Evolutionary conservation across 2,888 invertebrate genomes (phyloP).

Genomic region (Torymus aiolomorphi): DNA sequence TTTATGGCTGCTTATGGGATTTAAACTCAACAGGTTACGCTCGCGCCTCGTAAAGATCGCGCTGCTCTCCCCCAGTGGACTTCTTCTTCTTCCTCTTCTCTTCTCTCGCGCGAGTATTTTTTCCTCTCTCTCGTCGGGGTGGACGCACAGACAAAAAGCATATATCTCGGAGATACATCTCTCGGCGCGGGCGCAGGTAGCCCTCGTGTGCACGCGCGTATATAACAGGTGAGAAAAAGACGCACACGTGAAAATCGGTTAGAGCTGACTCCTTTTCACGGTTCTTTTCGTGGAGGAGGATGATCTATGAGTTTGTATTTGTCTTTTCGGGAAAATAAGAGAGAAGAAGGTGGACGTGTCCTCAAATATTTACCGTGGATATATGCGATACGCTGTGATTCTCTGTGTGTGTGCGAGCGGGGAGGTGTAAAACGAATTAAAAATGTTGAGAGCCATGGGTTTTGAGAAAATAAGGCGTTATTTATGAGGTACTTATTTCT

Average conservation of each 20-base stretch:
- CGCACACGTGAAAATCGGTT: constrained; percentile 53
- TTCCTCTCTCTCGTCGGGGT: neutral
- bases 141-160: constrained; percentile 15
- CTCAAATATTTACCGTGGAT: constrained; percentile 57
- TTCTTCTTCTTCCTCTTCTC: constrained; percentile 20
- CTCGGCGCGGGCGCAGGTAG: constrained; percentile 42
- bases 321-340: constrained; percentile 33
- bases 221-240: constrained; percentile 48
- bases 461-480: constrained; percentile 49
- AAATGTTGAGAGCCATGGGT: constrained; percentile 27
- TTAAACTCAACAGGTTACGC: constrained; percentile 71
- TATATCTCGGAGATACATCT: constrained; percentile 43
- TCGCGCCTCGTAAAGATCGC: constrained; percentile 59
- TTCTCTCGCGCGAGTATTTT: constrained; percentile 11
- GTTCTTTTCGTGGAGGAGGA: constrained; percentile 1
- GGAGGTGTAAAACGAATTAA: constrained; percentile 49
- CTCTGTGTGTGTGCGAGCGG: neutral
- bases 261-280: neutral
- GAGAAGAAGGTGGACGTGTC: constrained; percentile 47
- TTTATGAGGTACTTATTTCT: constrained; percentile 42
- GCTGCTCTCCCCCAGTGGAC: constrained; percentile 1
- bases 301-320: constrained; percentile 55
- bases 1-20: constrained; percentile 69
- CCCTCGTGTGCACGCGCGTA: neutral
- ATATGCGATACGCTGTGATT: constrained; percentile 39